Conservation (phyloP, 1,140 invertebrate genomes). For the Catajapyx aquilonaris region DNA sequence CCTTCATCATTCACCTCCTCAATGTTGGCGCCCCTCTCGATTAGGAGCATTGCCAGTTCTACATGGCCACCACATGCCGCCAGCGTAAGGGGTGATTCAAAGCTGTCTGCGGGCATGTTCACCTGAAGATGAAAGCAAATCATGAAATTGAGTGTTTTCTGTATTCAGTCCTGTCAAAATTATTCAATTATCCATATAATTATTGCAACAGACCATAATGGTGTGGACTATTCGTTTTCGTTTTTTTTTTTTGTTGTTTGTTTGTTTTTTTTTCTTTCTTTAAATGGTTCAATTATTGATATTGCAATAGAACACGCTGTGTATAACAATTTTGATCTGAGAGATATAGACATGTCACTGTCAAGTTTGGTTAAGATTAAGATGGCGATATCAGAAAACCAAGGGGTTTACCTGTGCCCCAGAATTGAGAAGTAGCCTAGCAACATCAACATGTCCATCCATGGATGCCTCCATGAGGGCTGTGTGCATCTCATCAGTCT, state of each 20-base stretch:
- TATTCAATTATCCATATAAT: neutral
- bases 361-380: too few relatives aligned
- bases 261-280: constrained; percentile 1
- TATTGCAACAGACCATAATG: neutral
- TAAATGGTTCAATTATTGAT: neutral
- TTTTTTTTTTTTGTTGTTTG: constrained; percentile 1
- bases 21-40: constrained; percentile 93
- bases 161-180: too few relatives aligned
- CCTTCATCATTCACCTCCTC: constrained; percentile 99
- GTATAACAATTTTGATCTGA: too few relatives aligned
- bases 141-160: too few relatives aligned
- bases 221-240: neutral
- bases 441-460: constrained; percentile 97
- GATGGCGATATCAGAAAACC: too few relatives aligned
- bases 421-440: constrained; percentile 76
- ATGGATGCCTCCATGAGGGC: constrained; percentile 99
- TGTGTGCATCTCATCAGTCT: constrained; percentile 99
- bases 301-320: too few relatives aligned
- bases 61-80: constrained; percentile 97
- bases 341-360: too few relatives aligned
- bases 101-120: constrained; percentile 98
- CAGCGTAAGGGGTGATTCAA: constrained; percentile 93
- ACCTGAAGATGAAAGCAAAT: constrained; percentile 37
- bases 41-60: constrained; percentile 79
- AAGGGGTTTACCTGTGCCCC: constrained; percentile 57